A percentile compares a stretch with the other conserved stretches of the same genome.
phyloP scores from a whole-genome alignment of 1,140 invertebrate species.

The Venturia canescens region DNA sequence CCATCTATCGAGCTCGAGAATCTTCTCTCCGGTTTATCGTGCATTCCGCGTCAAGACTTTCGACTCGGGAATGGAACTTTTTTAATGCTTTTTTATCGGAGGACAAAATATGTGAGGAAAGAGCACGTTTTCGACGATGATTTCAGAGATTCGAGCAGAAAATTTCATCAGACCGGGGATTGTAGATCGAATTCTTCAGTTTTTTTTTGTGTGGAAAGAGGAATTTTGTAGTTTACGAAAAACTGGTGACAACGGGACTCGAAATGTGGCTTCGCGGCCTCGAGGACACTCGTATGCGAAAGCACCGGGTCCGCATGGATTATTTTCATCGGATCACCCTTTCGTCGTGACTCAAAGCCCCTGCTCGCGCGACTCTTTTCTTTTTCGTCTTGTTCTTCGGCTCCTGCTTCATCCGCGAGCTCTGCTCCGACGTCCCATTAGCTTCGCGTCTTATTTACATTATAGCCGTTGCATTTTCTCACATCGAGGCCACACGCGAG shows the following conservation, averaged over 20 bases:
- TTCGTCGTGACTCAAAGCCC: neutral
- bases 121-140: no score
- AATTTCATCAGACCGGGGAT: no score
- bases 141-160: no score
- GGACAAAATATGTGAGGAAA: no score
- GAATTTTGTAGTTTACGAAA: no score
- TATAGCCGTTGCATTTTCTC: constrained; percentile 13
- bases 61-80: no score
- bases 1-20: no score
- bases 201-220: no score
- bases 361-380: neutral
- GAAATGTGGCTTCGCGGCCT: neutral
- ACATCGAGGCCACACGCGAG: constrained; percentile 12
- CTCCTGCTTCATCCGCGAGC: constrained; percentile 4
- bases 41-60: no score
- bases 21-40: no score
- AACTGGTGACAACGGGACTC: neutral
- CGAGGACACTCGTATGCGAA: neutral
- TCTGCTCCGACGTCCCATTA: constrained; percentile 16
- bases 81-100: no score
- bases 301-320: neutral
- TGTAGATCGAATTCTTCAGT: no score
- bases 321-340: constrained; percentile 1
- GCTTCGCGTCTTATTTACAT: constrained; percentile 10
- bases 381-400: neutral